A percentile compares a stretch with the other conserved stretches of the same genome.
These are phyloP conservation scores for Oreochromis spilurus DNA, from an alignment of 2,113 vertebrate genomes.

Conservation along the genomic window DNA sequence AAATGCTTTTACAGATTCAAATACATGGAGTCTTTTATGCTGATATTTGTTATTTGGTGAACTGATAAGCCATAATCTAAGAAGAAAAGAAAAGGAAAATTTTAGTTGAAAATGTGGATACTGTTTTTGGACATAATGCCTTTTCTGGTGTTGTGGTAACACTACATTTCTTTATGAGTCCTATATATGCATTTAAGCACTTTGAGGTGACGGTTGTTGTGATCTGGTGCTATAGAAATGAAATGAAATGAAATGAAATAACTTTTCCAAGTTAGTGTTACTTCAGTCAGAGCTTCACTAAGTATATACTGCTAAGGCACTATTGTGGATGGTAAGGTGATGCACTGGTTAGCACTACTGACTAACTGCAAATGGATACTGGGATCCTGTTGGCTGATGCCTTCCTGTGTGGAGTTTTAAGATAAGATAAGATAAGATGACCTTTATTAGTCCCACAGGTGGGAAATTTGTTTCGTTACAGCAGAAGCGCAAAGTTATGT, in stretches of 20 bases:
- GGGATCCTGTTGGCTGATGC: background rate
- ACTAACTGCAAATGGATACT: background rate
- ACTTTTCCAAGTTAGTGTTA: background rate
- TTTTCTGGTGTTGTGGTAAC: background rate
- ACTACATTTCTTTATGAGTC: background rate
- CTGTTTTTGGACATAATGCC: background rate
- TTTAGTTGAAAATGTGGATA: background rate
- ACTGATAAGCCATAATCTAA: background rate
- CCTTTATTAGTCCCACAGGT: too few species aligned
- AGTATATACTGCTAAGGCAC: background rate
- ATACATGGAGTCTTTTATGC: background rate
- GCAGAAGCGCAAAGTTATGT: too few species aligned
- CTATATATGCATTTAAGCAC: background rate
- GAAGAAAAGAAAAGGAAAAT: background rate
- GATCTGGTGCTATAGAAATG: background rate
- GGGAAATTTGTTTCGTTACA: too few species aligned
- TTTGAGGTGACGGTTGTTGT: fast-evolving
- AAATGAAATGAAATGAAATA: background rate
- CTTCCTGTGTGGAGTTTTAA: background rate
- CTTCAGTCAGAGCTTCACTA: background rate
- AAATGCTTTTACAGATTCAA: background rate
- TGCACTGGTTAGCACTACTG: background rate
- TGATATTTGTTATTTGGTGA: background rate
- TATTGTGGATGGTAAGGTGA: background rate
- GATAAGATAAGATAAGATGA: background rate